phyloP scores from a whole-genome alignment of 2,797 vertebrate species.

The Pantherophis vulpinus region DNA sequence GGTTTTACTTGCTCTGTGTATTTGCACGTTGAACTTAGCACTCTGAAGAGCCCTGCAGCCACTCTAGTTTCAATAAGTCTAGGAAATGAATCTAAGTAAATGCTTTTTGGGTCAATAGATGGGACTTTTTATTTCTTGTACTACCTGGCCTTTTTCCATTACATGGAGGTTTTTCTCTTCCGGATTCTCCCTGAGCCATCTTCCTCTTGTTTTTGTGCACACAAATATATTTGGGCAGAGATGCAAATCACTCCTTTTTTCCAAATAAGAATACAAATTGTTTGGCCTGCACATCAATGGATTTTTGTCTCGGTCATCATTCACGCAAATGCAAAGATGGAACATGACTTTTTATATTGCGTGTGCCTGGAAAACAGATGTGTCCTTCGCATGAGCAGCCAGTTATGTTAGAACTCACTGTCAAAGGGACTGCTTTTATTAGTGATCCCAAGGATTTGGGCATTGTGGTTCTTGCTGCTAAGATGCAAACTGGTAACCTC shows the following conservation, averaged over 20 bases:
- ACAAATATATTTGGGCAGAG: background rate
- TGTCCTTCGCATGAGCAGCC: background rate
- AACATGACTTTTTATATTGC: background rate
- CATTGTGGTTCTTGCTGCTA: background rate
- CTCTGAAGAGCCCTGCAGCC: background rate
- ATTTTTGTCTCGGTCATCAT: background rate
- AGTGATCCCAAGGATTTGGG: background rate
- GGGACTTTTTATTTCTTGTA: background rate
- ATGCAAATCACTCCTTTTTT: background rate
- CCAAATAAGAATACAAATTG: background rate
- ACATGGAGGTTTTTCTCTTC: background rate
- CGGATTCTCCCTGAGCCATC: background rate
- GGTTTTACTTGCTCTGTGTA: background rate
- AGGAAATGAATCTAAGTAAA: background rate
- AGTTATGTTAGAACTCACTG: background rate
- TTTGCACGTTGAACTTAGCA: background rate
- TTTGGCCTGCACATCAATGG: background rate
- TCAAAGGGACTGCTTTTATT: background rate
- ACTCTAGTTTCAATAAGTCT: background rate
- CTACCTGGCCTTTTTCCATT: background rate
- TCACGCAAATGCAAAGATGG: background rate
- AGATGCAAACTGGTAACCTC: background rate
- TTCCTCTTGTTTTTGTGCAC: background rate
- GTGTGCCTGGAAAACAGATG: background rate
- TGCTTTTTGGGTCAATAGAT: background rate